These are phyloP conservation scores for Halcyon leucocephala DNA, from an alignment of 2,797 vertebrate genomes.

Conservation along the genomic window DNA sequence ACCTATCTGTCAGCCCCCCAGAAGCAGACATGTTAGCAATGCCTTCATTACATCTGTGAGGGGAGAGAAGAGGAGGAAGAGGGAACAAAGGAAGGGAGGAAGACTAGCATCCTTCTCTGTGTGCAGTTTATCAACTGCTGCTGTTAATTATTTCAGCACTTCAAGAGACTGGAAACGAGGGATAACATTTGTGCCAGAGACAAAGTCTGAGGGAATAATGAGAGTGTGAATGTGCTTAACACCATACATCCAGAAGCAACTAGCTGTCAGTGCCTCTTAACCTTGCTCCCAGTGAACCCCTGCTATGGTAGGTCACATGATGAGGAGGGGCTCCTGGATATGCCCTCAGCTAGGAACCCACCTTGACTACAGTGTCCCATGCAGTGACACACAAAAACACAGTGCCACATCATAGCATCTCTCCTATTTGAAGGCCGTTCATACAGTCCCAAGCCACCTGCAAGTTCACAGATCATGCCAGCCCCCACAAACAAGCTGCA, in stretches of 20 bases:
- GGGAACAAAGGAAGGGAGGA: neutral
- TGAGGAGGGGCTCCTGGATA: neutral
- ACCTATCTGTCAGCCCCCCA: neutral
- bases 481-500: neutral
- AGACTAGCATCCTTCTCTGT: neutral
- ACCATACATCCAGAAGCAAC: neutral
- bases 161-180: neutral
- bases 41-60: neutral
- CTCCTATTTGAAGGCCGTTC: neutral
- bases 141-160: neutral
- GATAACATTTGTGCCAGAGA: neutral
- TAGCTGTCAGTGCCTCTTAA: neutral
- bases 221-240: neutral
- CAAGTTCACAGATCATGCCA: neutral
- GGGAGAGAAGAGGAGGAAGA: neutral
- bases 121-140: neutral
- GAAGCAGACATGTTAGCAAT: neutral
- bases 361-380: neutral
- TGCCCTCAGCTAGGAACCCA: neutral
- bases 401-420: neutral
- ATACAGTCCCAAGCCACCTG: neutral
- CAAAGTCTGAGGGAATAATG: neutral
- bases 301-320: accelerated
- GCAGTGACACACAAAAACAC: neutral
- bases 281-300: neutral